phyloP scores from a whole-genome alignment of 2,113 vertebrate genomes.

The Eidolon helvum region DNA sequence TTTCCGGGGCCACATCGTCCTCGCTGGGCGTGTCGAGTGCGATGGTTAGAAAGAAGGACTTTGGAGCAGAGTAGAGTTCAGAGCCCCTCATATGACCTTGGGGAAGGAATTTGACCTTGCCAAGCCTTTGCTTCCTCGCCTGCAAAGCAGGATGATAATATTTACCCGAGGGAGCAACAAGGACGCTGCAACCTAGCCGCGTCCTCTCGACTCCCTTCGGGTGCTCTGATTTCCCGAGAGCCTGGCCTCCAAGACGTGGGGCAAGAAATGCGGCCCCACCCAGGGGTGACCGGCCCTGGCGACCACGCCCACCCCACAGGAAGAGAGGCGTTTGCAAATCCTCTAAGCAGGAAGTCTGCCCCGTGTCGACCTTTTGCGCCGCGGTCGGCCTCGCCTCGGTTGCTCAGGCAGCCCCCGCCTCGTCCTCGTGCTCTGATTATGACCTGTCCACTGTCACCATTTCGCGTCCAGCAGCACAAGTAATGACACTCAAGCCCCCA shows the following conservation, averaged over 20 bases:
- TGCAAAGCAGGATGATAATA: too few species aligned
- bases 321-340: constrained; percentile 56
- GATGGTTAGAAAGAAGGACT: accelerated
- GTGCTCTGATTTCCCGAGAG: neutral
- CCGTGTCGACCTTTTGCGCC: neutral
- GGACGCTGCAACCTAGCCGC: accelerated
- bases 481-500: constrained; percentile 18
- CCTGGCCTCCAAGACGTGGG: neutral
- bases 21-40: accelerated
- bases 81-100: accelerated
- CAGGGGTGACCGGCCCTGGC: neutral
- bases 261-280: constrained; percentile 12
- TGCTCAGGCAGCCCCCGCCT: constrained; percentile 51
- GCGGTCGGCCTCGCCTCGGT: constrained; percentile 71
- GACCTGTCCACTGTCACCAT: accelerated
- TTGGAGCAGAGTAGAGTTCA: too few species aligned
- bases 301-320: constrained; percentile 9
- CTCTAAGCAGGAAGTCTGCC: constrained; percentile 72
- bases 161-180: neutral
- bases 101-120: neutral
- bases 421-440: accelerated
- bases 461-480: neutral
- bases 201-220: neutral
- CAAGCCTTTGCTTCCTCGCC: neutral
- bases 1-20: neutral